Percentiles rank a stretch among this genome's conserved stretches.
Conservation (phyloP, 1,140 invertebrate species). For the Achatina immaculata region DNA sequence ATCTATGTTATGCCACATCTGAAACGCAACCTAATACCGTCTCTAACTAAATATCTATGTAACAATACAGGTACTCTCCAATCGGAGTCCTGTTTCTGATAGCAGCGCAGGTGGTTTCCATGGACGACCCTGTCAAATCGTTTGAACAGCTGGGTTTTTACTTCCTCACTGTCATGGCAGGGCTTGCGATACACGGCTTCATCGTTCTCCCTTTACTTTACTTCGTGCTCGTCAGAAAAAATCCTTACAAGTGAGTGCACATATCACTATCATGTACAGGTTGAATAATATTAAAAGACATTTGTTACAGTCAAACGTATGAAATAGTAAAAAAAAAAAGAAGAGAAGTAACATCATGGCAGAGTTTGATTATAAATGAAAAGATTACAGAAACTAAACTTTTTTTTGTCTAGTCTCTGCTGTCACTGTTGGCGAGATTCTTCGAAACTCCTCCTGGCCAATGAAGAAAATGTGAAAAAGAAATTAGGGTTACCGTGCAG, state of each 20-base stretch:
- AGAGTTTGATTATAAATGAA: not conserved
- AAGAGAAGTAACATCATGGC: not conserved
- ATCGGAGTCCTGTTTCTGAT: conserved; percentile 92
- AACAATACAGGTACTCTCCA: conserved; percentile 81
- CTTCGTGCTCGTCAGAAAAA: conserved; percentile 61
- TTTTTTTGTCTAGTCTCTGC: too few relatives aligned
- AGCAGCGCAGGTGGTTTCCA: conserved; percentile 88
- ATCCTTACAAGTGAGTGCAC: conserved; percentile 49
- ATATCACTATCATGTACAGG: not conserved
- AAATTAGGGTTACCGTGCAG: too few relatives aligned
- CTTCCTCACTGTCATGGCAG: conserved; percentile 63
- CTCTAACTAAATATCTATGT: not conserved
- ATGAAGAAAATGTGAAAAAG: too few relatives aligned
- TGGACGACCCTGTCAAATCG: conserved; percentile 75
- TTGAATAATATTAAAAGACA: not conserved
- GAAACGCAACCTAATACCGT: too few relatives aligned
- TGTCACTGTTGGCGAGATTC: too few relatives aligned
- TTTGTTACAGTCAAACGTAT: not conserved
- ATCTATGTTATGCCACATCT: too few relatives aligned
- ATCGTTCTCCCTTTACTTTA: conserved; percentile 63
- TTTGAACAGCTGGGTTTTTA: conserved; percentile 63
- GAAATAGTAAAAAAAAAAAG: not conserved
- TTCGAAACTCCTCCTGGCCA: too few relatives aligned
- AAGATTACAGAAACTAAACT: too few relatives aligned
- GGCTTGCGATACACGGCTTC: conserved; percentile 62